Base-by-base conservation (phyloP, 2,113 vertebrate genomes). In the Equus przewalskii region DNA sequence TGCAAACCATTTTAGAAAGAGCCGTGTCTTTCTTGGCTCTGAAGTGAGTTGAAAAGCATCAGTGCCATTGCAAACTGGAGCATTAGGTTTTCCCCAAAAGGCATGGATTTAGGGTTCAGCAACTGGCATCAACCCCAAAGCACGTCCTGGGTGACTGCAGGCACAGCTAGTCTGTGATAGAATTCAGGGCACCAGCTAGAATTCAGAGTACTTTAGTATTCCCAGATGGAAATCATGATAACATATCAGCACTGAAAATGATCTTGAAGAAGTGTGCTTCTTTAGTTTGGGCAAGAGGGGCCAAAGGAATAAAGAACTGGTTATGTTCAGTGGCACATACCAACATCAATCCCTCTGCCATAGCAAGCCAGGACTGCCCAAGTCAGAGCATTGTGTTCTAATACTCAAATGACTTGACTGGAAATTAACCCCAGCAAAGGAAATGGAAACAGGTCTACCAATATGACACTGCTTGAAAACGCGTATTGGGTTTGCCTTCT, bases 1-100 rank as follows among this genome's bases (percentile, higher is more conserved):
- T 72, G 16, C 73, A 89, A 96, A 64, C 30, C 46, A 51, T 76
- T 90, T 92, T 51, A 58, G 49, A 94, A 89, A 70, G 46, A 75
- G 11, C 64, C 36, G 0, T 76, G 46, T 44, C 51, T 93, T 72
- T 67, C 76, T 73, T 51, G 58, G 54, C 30, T 82, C 82, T 91
- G 14, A 86, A 94, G 21, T 16, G 36, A 62, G 28, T 49, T 91
- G 41, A 70, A 90, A 92, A 79, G 10, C 49, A 83, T 6, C 36
- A 21, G 24, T 49, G 24, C n/a, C 0, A 0, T 10, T 82, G 72
- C 11, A 84, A 73, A 64, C 19, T 51, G 9, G 36, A 80, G 8
- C 51, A 72, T 36, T 65, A 49, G 5, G 28, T 75, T 92, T 89
- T 13, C 58, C 36, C 75, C 11, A 22, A 93, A 93, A 89, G 24